Evolutionary conservation across 2,797 vertebrate species (phyloP).

Genomic region (Dallia pectoralis): DNA sequence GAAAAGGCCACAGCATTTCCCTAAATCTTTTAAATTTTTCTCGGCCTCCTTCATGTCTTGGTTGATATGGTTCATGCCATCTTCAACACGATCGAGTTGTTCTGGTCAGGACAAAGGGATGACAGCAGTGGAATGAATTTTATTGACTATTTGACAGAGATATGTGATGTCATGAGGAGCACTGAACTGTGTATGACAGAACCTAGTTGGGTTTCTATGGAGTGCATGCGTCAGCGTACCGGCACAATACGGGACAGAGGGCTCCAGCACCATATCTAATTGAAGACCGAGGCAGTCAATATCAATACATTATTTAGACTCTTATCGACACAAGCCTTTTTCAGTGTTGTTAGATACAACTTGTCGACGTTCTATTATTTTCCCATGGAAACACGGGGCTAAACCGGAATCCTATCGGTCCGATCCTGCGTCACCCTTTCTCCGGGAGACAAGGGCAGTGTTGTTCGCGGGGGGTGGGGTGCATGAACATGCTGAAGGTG

Average conservation of each 20-base stretch:
- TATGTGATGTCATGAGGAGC: conserved; percentile 85
- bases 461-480: neutral
- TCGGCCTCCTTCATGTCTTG: conserved; percentile 99
- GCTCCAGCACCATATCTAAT: no score
- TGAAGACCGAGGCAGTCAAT: conserved; percentile 15
- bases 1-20: conserved; percentile 99
- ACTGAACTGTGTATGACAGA: conserved; percentile 33
- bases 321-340: conserved; percentile 9
- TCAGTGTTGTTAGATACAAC: conserved; percentile 31
- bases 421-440: neutral
- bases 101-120: conserved; percentile 99
- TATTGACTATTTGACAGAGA: conserved; percentile 86
- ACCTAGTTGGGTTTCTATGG: neutral
- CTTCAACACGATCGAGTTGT: conserved; percentile 99
- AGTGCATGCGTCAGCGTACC: conserved; percentile 6
- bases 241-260: conserved; percentile 13
- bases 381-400: neutral
- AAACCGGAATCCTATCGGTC: neutral
- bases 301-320: neutral
- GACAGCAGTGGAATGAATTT: conserved; percentile 99
- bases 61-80: conserved; percentile 99
- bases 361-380: neutral
- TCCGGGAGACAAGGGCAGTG: neutral
- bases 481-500: neutral
- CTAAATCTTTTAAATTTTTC: conserved; percentile 99